These are phyloP conservation scores for Portunus trituberculatus DNA, from an alignment of 1,140 invertebrate species.

Conservation along the genomic window DNA sequence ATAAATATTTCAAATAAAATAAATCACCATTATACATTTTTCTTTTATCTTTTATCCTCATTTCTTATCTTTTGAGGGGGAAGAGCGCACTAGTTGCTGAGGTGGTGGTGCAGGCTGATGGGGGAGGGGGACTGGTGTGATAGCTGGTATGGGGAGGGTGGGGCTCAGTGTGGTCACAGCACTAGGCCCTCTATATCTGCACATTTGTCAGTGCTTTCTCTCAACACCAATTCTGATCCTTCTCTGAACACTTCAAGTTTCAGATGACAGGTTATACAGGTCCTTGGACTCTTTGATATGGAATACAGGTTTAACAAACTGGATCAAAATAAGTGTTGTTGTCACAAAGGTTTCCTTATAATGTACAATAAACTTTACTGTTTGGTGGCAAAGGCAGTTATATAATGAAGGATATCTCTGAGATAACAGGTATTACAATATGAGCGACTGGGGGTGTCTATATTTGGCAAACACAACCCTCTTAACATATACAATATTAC, in stretches of 20 bases:
- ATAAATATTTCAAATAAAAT: background rate
- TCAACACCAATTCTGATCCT: slow-evolving; percentile 43
- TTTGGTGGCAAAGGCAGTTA: slow-evolving; percentile 13
- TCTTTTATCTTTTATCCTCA: too few species aligned
- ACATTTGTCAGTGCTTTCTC: slow-evolving; percentile 1
- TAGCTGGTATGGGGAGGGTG: background rate
- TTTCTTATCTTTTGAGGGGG: background rate
- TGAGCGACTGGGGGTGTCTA: slow-evolving; percentile 55
- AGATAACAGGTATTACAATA: slow-evolving; percentile 36
- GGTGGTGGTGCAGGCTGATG: background rate
- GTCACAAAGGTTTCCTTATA: slow-evolving; percentile 41
- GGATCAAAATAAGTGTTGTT: slow-evolving; percentile 36
- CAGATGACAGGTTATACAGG: background rate
- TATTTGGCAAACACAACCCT: slow-evolving; percentile 49
- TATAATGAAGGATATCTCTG: slow-evolving; percentile 28
- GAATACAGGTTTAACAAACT: background rate
- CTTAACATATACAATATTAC: background rate
- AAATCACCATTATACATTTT: background rate
- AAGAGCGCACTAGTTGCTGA: background rate
- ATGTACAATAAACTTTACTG: slow-evolving; percentile 47
- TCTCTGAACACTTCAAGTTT: slow-evolving; percentile 32
- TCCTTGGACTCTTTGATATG: background rate
- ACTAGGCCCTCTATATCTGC: slow-evolving; percentile 29
- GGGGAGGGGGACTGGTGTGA: background rate
- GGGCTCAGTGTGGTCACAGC: slow-evolving; percentile 42